Percentiles rank a stretch among this genome's conserved stretches.
Evolutionary conservation across 2,797 vertebrate species (phyloP).

Genomic region (Ambastaia sidthimunki): DNA sequence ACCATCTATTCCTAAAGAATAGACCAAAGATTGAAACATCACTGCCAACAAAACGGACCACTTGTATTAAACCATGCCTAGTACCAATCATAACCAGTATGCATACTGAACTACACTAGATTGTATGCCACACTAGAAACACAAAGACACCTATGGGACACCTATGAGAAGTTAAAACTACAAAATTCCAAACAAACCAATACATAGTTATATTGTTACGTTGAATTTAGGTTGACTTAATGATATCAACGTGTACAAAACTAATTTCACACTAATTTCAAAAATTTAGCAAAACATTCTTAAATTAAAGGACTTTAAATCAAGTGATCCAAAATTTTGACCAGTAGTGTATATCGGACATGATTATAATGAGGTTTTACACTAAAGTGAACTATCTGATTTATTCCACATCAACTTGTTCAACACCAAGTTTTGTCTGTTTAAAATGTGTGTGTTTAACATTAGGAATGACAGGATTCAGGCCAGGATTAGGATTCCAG

Average conservation of each 20-base stretch:
- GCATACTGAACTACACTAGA: background rate
- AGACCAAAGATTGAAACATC: background rate
- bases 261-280: no score
- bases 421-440: no score
- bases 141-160: no score
- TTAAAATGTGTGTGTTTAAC: no score
- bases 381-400: constrained; percentile 55
- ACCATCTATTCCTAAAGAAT: constrained; percentile 97
- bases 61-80: constrained; percentile 37
- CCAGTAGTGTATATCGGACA: background rate
- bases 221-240: no score
- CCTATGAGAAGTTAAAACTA: no score
- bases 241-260: no score
- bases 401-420: constrained; percentile 52
- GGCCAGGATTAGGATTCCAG: background rate
- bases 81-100: background rate
- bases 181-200: no score
- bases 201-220: no score
- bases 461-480: background rate
- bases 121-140: background rate
- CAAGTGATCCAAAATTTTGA: no score
- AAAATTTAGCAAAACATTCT: no score
- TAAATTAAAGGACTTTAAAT: no score
- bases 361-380: background rate
- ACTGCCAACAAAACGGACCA: background rate